Conservation (phyloP, 2,113 vertebrate genomes). For the Morone saxatilis region DNA sequence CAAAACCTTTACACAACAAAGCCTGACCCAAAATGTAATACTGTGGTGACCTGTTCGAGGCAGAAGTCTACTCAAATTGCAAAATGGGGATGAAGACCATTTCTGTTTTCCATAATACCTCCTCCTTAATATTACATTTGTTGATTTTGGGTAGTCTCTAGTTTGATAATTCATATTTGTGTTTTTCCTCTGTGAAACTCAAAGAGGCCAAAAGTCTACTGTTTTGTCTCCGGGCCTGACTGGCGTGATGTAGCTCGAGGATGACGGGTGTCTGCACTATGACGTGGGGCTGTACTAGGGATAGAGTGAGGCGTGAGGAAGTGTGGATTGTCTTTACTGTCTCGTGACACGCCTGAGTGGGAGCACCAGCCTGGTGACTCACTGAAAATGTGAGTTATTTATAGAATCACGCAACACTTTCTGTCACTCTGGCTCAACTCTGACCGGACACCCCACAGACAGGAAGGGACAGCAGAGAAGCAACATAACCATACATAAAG, state of each 20-base stretch:
- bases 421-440: conserved; percentile 65
- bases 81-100: neutral
- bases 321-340: conserved; percentile 17
- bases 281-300: neutral
- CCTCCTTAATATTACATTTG: neutral
- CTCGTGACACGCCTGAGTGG: conserved; percentile 18
- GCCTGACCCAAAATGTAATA: neutral
- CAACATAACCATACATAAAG: neutral
- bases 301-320: neutral
- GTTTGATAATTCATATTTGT: neutral
- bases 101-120: neutral
- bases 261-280: neutral
- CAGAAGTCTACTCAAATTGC: neutral
- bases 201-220: neutral
- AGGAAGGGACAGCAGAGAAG: conserved; percentile 8
- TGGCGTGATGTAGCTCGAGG: neutral
- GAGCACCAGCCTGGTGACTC: conserved; percentile 61
- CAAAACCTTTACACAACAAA: neutral
- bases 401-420: conserved; percentile 55
- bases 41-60: neutral
- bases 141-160: neutral
- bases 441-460: conserved; percentile 39
- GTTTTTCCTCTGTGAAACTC: neutral
- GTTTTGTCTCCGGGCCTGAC: neutral
- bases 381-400: conserved; percentile 69